Evolutionary conservation across 2,888 invertebrate genomes (phyloP).

Genomic region (Julus scandinavius): DNA sequence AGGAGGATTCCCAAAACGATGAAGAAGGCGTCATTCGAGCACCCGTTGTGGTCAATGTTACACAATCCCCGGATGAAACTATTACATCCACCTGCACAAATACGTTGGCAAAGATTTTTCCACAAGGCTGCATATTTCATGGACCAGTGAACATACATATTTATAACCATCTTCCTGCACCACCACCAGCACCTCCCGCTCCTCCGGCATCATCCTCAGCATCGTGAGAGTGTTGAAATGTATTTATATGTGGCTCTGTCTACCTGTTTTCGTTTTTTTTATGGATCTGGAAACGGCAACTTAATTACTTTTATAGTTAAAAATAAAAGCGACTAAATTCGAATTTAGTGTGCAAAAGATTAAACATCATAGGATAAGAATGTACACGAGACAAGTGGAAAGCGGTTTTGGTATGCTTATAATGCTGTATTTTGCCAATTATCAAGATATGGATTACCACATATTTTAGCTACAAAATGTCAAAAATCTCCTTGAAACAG

Average conservation of each 20-base stretch:
- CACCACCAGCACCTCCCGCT: background rate
- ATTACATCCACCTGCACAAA: constrained; percentile 23
- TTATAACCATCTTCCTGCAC: background rate
- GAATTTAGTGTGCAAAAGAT: too few relatives aligned
- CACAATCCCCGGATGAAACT: background rate
- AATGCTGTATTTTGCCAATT: too few relatives aligned
- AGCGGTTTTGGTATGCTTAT: too few relatives aligned
- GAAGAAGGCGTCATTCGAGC: constrained; percentile 7
- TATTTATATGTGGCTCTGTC: background rate
- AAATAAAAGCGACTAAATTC: too few relatives aligned
- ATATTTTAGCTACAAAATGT: too few relatives aligned
- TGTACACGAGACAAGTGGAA: too few relatives aligned
- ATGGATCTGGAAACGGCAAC: background rate
- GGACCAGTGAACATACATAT: constrained; percentile 2
- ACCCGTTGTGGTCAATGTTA: background rate
- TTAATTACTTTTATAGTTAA: too few relatives aligned
- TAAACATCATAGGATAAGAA: too few relatives aligned
- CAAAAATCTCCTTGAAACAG: too few relatives aligned
- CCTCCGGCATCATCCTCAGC: background rate
- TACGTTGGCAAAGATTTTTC: constrained; percentile 25
- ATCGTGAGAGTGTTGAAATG: background rate
- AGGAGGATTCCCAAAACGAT: constrained; percentile 1
- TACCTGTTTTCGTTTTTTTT: background rate
- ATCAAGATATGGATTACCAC: too few relatives aligned
- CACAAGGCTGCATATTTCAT: constrained; percentile 18